Evolutionary conservation across 1,140 invertebrate species (phyloP), one percentile per base, ranked within the genome.

Genomic region (Lucilia sericata): DNA sequence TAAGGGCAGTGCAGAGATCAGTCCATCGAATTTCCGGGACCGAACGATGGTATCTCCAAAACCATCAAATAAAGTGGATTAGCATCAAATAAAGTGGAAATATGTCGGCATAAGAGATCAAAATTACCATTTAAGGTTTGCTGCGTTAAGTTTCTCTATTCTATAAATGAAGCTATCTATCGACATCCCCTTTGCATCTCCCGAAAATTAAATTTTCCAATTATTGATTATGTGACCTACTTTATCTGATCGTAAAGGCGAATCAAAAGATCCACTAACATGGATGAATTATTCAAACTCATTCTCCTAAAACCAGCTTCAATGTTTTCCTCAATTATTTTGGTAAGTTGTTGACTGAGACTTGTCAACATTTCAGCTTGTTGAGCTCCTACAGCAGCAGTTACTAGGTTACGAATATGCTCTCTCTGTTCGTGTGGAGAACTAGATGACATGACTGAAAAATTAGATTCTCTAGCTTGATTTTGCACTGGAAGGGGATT

Each of bases 191-290:
- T 76, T 47, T 2, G 36, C 8, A 10, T 14, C 51, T 30, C 75
- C 83, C 36, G 76, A 25, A 25, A 84, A 84, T 60, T 34, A 55
- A 12, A 84, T 19, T 17, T 80, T 74, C 83, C 75, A 84, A 78
- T 84, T 84, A 9, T 76, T 0, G 12, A 84, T 83, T 9, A 83
- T 34, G 5, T 82, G 74, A 19, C 74, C 36, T 4, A 76, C 34
- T 13, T 76, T 76, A 17, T 76, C 74, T 17, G 74, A 30, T 5
- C 74, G 13, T 13, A 36, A 17, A 5, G 25, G 8, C 8, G 30
- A 75, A 75, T 75, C 74, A 34, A 14, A 4, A 75, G 25, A 9
- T 4, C 30, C 17, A 76, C 36, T 76, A 5, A 14, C 17, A 42
- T 8, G 12, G 51, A 55, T 17, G 12, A 4, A 5, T 13, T 55